phyloP scores from a whole-genome alignment of 2,797 vertebrate species.

The Calcarius lapponicus region DNA sequence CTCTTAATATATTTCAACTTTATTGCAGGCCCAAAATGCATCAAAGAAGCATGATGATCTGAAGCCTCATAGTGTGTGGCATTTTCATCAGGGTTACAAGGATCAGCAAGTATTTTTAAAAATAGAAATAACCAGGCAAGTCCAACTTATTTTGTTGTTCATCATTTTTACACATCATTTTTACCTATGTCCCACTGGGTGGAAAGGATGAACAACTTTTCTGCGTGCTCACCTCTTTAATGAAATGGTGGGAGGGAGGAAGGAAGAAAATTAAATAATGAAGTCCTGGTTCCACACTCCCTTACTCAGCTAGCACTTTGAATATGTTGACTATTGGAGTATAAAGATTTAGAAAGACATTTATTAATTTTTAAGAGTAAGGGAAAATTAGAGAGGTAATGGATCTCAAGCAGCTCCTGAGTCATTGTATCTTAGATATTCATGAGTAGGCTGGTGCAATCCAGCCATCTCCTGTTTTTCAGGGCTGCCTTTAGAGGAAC shows the following conservation, averaged over 20 bases:
- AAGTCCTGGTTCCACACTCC: neutral
- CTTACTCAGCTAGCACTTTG: neutral
- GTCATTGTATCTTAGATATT: neutral
- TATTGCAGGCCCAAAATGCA: neutral
- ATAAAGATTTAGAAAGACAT: neutral
- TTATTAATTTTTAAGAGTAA: neutral
- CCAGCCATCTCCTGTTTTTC: neutral
- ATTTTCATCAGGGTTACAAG: conserved; percentile 16
- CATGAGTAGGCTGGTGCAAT: neutral
- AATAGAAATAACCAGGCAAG: neutral
- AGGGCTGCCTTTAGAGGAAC: neutral
- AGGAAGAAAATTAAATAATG: neutral
- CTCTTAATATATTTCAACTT: neutral
- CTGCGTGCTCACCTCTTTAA: neutral
- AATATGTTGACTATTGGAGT: neutral
- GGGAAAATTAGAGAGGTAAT: neutral
- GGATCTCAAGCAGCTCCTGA: neutral
- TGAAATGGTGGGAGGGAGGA: neutral
- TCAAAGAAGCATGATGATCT: neutral
- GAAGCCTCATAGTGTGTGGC: neutral
- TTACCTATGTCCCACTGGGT: neutral
- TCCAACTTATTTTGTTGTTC: neutral
- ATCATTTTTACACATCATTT: too few relatives aligned
- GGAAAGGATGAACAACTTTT: neutral
- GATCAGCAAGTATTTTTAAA: neutral